Conservation (phyloP, 2,888 invertebrate genomes). For the Cephus pygmeus region DNA sequence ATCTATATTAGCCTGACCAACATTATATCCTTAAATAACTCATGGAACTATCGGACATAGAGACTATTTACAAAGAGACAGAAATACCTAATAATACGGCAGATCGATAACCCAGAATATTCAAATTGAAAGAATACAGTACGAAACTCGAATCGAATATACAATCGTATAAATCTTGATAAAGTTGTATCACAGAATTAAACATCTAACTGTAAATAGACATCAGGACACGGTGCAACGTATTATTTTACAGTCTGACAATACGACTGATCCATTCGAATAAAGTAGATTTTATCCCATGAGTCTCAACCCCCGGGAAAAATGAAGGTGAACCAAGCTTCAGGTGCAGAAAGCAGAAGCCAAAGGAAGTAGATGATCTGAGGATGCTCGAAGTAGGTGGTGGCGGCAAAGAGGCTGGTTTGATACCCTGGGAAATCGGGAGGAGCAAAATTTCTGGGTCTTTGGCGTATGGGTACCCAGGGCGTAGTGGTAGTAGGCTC, state of each 20-base stretch:
- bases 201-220: too few relatives aligned
- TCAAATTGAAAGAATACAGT: neutral
- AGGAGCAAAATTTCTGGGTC: neutral
- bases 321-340: neutral
- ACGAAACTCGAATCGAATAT: neutral
- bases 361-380: neutral
- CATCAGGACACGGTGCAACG: too few relatives aligned
- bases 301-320: neutral
- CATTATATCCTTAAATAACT: neutral
- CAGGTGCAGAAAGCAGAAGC: neutral
- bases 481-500: neutral
- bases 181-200: too few relatives aligned
- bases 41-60: neutral
- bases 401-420: neutral
- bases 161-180: neutral
- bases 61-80: neutral
- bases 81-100: neutral
- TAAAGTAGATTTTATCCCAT: neutral
- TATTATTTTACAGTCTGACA: too few relatives aligned
- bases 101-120: neutral
- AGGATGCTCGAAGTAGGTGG: neutral
- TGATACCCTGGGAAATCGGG: neutral
- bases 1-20: neutral
- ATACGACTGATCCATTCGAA: neutral
- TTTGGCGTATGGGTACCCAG: neutral